These are phyloP conservation scores for Drosophila punjabiensis DNA, from an alignment of 1,140 invertebrate species.

Conservation along the genomic window DNA sequence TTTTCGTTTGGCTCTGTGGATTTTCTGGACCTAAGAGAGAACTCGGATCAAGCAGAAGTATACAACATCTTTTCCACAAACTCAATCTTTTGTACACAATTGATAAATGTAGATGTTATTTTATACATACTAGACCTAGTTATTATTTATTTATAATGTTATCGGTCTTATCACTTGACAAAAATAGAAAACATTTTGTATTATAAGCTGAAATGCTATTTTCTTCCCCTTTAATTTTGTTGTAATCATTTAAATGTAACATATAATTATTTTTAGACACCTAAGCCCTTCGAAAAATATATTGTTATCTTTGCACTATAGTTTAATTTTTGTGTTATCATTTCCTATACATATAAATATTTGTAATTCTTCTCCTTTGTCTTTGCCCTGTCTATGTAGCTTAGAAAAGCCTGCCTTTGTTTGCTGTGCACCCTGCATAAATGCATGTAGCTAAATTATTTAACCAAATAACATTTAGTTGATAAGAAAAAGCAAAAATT, in stretches of 20 bases:
- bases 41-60: slow-evolving; percentile 41
- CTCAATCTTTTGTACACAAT: slow-evolving; percentile 9
- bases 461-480: slow-evolving; percentile 41
- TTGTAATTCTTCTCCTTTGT: slow-evolving; percentile 33
- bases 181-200: slow-evolving; percentile 14
- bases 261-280: slow-evolving; percentile 19
- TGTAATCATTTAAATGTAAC: slow-evolving; percentile 26
- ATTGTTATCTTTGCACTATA: slow-evolving; percentile 41
- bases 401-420: slow-evolving; percentile 34
- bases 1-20: neutral
- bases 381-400: slow-evolving; percentile 46
- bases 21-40: slow-evolving; percentile 11
- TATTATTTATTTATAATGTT: slow-evolving; percentile 7
- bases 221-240: slow-evolving; percentile 14
- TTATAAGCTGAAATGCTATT: slow-evolving; percentile 27
- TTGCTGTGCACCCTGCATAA: slow-evolving; percentile 32
- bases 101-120: slow-evolving; percentile 15
- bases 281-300: slow-evolving; percentile 8
- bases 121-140: slow-evolving; percentile 9
- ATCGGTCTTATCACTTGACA: slow-evolving; percentile 15
- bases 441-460: slow-evolving; percentile 14
- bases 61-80: slow-evolving; percentile 26
- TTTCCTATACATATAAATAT: slow-evolving; percentile 18
- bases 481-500: slow-evolving; percentile 24
- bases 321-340: slow-evolving; percentile 33